Base-by-base conservation (phyloP, 2,797 vertebrate species). In the Lophotriccus pileatus region DNA sequence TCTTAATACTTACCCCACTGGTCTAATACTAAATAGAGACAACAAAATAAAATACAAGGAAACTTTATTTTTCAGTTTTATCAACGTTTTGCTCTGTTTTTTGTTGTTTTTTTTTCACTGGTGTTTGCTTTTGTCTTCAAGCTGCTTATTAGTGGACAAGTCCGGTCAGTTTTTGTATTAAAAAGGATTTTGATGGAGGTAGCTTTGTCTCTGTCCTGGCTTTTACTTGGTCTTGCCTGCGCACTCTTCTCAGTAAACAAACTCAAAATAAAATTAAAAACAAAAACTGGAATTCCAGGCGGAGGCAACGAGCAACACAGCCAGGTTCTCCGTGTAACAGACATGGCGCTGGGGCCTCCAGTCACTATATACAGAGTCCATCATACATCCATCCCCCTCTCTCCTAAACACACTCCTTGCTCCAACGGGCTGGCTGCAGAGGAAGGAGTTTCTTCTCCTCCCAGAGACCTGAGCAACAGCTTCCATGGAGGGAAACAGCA, bases 131-230 rank as follows among this genome's bases (percentile, higher is more conserved):
- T 58, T 86, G 53, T 95, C 70, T 96, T 96, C 80, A 84, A 97
- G 97, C 97, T 93, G 91, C 69, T 97, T 96, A 94, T 44, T 97
- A 97, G 95, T 96, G 97, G 97, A 98, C 97, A 96, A 97, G 96
- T 98, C 97, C 96, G n/a, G 97, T 98, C 98, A 98, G 98, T 98
- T 98, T 98, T 96, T 98, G 97, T 98, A 98, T 97, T 98, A 98
- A 98, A 98, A 98, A 98, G 98, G 97, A 98, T 98, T 97, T 97
- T 95, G 98, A 98, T 98, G 98, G 98, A 98, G 98, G 98, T 98
- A 98, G 98, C 98, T 98, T 98, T 98, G 98, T 98, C 97, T 98
- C 96, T 95, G 89, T 98, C 98, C 98, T 98, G 98, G 97, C 96
- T 94, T 95, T 87, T 92, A 84, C 97, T 97, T 97, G 94, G 95